phyloP scores from a whole-genome alignment of 2,113 vertebrate species.

The human region DNA sequence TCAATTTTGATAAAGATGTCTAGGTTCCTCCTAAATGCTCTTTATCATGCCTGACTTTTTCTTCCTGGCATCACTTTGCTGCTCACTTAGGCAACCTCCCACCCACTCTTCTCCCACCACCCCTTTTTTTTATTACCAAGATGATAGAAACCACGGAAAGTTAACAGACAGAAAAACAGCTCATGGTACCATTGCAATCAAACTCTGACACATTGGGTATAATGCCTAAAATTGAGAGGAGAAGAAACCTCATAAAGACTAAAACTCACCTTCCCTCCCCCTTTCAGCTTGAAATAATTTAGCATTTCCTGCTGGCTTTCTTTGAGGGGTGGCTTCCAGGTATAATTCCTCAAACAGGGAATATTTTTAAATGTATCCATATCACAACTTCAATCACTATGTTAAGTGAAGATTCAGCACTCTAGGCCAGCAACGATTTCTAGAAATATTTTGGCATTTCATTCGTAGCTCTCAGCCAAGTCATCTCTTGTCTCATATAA shows the following conservation, averaged over 20 bases:
- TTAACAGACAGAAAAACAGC: not conserved
- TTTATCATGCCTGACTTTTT: not conserved
- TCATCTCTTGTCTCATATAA: not conserved
- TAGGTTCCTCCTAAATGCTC: conserved; percentile 28
- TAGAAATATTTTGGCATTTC: conserved; percentile 31
- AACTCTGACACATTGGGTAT: not conserved
- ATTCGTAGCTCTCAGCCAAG: not conserved
- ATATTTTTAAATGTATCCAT: not conserved
- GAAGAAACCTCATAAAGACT: not conserved
- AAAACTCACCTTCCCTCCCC: not conserved
- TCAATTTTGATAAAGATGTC: conserved; percentile 60
- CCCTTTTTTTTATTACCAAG: not conserved
- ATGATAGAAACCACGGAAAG: not conserved
- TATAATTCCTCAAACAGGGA: not conserved
- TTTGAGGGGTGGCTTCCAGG: not conserved
- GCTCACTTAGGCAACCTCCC: conserved; percentile 10
- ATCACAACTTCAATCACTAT: not conserved
- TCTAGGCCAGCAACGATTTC: not conserved
- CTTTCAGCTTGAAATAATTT: not conserved
- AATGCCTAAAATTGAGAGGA: not conserved
- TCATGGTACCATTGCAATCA: not conserved
- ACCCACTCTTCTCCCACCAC: too few species aligned
- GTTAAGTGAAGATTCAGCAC: not conserved
- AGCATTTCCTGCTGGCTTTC: not conserved
- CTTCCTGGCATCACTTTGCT: conserved; percentile 5